Percentiles rank a stretch among this genome's conserved stretches.
Conservation (phyloP, 2,113 vertebrate species). For the Crotalus viridis region DNA sequence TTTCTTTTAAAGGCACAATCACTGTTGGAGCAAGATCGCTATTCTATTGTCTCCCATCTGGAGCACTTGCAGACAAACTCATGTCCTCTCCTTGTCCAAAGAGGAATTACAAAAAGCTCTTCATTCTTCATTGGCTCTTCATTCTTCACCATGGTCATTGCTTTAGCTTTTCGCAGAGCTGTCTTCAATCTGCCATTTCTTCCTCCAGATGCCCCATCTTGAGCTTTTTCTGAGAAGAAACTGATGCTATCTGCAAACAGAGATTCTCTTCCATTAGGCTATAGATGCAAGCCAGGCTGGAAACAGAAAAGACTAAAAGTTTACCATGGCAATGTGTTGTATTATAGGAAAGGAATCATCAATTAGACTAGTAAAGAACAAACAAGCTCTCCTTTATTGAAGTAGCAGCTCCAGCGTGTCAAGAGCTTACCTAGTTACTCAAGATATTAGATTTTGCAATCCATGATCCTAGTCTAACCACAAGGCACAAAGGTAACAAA, state of each 20-base stretch:
- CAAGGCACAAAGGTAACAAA: neutral
- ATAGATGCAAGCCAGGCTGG: neutral
- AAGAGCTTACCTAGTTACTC: neutral
- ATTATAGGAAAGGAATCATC: neutral
- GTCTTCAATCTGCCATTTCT: neutral
- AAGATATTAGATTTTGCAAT: neutral
- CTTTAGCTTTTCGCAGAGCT: neutral
- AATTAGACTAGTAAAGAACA: neutral
- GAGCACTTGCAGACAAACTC: neutral
- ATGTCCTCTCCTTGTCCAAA: neutral
- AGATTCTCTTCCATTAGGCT: neutral
- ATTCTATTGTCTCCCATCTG: neutral
- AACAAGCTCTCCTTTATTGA: neutral
- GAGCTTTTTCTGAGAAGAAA: neutral
- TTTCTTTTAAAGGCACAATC: neutral
- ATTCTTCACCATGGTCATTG: neutral
- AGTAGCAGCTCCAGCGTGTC: neutral
- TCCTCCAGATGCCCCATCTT: neutral
- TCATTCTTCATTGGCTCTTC: neutral
- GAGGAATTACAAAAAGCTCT: neutral
- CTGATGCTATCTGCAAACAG: neutral
- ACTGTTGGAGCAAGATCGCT: neutral
- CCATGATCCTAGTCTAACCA: neutral
- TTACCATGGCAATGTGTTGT: neutral
- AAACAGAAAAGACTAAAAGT: neutral